Percentiles rank a stretch among this genome's conserved stretches.
These are phyloP conservation scores for Pithys albifrons DNA, from an alignment of 2,113 vertebrate species.

Conservation along the genomic window DNA sequence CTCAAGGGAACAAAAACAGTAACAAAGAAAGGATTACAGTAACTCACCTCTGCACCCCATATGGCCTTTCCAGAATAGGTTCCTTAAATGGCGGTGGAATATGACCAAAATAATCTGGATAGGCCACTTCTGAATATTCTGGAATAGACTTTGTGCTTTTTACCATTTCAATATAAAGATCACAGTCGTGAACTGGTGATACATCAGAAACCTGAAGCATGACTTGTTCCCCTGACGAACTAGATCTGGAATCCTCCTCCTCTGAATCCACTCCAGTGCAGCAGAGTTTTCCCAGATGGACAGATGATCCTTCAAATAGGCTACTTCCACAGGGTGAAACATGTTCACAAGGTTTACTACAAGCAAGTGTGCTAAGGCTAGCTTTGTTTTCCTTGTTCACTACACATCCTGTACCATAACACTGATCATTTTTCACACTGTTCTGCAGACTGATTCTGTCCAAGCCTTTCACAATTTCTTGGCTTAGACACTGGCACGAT, in stretches of 20 bases:
- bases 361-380: slow-evolving; percentile 32
- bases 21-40: background rate
- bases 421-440: slow-evolving; percentile 46
- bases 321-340: slow-evolving; percentile 69
- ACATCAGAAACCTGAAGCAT: slow-evolving; percentile 83
- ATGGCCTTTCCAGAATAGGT: slow-evolving; percentile 89
- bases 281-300: slow-evolving; percentile 79
- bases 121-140: slow-evolving; percentile 92
- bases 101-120: slow-evolving; percentile 98
- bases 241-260: slow-evolving; percentile 79
- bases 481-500: slow-evolving; percentile 69
- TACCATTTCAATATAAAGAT: slow-evolving; percentile 93
- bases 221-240: slow-evolving; percentile 76
- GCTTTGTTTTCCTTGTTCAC: slow-evolving; percentile 65
- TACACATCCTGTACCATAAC: background rate
- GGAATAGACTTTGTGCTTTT: slow-evolving; percentile 90
- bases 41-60: slow-evolving; percentile 95
- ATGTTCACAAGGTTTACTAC: slow-evolving; percentile 67
- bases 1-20: background rate
- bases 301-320: slow-evolving; percentile 76
- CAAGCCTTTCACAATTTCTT: slow-evolving; percentile 82
- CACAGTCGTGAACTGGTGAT: slow-evolving; percentile 89
- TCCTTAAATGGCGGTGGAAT: slow-evolving; percentile 89
- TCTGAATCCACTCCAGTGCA: slow-evolving; percentile 82
- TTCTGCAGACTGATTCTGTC: slow-evolving; percentile 78